Evolutionary conservation across 1,140 invertebrate species (phyloP).

Genomic region (Anastatus disparis): DNA sequence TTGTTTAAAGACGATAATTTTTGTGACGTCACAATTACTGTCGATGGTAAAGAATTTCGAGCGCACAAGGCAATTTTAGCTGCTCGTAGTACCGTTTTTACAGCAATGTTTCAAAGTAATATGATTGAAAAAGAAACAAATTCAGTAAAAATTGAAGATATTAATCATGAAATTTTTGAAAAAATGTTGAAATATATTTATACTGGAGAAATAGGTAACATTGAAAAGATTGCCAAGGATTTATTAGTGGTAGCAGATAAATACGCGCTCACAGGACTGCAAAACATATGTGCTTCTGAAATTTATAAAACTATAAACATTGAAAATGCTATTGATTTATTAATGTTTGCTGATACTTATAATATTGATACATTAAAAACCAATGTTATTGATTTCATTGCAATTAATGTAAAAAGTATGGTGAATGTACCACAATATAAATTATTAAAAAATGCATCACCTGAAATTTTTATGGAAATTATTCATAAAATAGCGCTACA

Average conservation of each 20-base stretch:
- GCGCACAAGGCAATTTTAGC: conserved; percentile 14
- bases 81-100: not conserved
- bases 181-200: not conserved
- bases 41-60: conserved; percentile 4
- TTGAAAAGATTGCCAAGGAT: not conserved
- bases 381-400: conserved; percentile 3
- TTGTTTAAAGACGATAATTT: not conserved
- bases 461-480: no score
- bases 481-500: no score
- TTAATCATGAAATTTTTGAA: not conserved
- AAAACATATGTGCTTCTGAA: not conserved
- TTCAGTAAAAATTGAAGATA: not conserved
- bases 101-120: not conserved
- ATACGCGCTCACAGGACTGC: not conserved
- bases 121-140: not conserved
- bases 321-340: not conserved
- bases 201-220: not conserved
- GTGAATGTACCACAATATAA: no score
- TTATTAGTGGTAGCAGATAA: not conserved
- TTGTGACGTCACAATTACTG: not conserved
- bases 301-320: not conserved
- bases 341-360: not conserved
- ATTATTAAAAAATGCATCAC: no score
- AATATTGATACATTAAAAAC: not conserved
- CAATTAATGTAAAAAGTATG: not conserved